Conservation (phyloP, 2,888 invertebrate genomes). For the Idaea aversata region DNA sequence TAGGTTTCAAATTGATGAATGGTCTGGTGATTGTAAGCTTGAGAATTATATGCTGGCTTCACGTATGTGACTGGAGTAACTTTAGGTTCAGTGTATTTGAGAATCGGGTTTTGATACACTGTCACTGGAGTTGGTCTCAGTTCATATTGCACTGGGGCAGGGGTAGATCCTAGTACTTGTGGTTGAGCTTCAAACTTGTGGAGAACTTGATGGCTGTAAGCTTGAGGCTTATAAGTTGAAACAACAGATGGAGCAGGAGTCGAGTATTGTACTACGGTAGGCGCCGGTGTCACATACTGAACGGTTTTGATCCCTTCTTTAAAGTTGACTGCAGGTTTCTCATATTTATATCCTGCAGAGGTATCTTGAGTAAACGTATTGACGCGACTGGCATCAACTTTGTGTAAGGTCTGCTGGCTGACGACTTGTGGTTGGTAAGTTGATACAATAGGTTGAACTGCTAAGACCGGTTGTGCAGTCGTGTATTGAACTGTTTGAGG, state of each 20-base stretch:
- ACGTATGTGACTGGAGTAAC: slow-evolving; percentile 54
- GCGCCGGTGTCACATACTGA: slow-evolving; percentile 50
- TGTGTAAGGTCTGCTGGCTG: slow-evolving; percentile 58
- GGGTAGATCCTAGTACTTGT: slow-evolving; percentile 53
- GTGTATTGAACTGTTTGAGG: slow-evolving; percentile 45
- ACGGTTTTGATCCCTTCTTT: slow-evolving; percentile 46
- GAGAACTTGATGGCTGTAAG: slow-evolving; percentile 53
- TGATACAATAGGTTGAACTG: slow-evolving; percentile 46
- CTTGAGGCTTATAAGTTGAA: slow-evolving; percentile 47
- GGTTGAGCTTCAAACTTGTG: slow-evolving; percentile 54
- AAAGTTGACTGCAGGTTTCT: slow-evolving; percentile 47
- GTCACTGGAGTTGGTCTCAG: slow-evolving; percentile 64
- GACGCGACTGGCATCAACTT: slow-evolving; percentile 52
- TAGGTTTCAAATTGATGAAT: slow-evolving; percentile 50
- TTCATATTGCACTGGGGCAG: slow-evolving; percentile 45
- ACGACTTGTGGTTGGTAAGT: slow-evolving; percentile 57
- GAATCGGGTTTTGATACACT: slow-evolving; percentile 63
- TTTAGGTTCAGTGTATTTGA: slow-evolving; percentile 54
- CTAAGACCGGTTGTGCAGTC: slow-evolving; percentile 48
- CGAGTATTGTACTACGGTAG: slow-evolving; percentile 35
- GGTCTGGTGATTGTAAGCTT: slow-evolving; percentile 57
- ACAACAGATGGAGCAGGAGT: slow-evolving; percentile 21
- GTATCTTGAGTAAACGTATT: slow-evolving; percentile 44
- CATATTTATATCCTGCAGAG: slow-evolving; percentile 48
- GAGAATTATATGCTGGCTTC: slow-evolving; percentile 48